phyloP scores from a whole-genome alignment of 2,797 vertebrate species.

The Atherinosoma microstoma region DNA sequence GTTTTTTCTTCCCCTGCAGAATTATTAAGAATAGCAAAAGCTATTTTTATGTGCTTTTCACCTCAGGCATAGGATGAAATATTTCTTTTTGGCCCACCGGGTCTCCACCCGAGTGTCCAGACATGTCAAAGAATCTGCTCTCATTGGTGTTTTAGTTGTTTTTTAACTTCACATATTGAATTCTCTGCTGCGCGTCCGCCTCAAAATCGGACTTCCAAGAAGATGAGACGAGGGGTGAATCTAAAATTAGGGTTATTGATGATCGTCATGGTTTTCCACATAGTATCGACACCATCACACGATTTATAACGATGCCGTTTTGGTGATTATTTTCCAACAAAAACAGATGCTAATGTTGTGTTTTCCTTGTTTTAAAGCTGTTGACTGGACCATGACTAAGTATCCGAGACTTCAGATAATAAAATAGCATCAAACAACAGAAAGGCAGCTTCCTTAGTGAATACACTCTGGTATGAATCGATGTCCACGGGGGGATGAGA shows the following conservation, averaged over 20 bases:
- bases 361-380: conserved; percentile 8
- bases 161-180: conserved; percentile 6
- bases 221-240: neutral
- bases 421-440: conserved; percentile 39
- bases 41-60: conserved; percentile 13
- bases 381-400: conserved; percentile 16
- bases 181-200: neutral
- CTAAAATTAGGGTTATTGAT: too few species aligned
- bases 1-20: conserved; percentile 34
- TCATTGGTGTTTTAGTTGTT: neutral
- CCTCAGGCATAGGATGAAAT: conserved; percentile 29
- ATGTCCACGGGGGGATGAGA: conserved; percentile 19
- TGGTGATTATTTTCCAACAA: too few species aligned
- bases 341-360: neutral
- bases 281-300: too few species aligned
- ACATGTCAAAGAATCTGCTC: neutral
- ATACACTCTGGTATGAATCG: conserved; percentile 26
- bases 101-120: conserved; percentile 21
- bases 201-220: neutral
- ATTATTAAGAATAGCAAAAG: conserved; percentile 37
- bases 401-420: conserved; percentile 24
- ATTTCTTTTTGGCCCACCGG: conserved; percentile 30
- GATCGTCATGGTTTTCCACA: too few species aligned
- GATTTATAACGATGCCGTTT: too few species aligned
- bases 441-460: conserved; percentile 20